A percentile compares a stretch with the other conserved stretches of the same genome.
Evolutionary conservation across 2,797 vertebrate genomes (phyloP).

Genomic region (Thamnophis elegans): DNA sequence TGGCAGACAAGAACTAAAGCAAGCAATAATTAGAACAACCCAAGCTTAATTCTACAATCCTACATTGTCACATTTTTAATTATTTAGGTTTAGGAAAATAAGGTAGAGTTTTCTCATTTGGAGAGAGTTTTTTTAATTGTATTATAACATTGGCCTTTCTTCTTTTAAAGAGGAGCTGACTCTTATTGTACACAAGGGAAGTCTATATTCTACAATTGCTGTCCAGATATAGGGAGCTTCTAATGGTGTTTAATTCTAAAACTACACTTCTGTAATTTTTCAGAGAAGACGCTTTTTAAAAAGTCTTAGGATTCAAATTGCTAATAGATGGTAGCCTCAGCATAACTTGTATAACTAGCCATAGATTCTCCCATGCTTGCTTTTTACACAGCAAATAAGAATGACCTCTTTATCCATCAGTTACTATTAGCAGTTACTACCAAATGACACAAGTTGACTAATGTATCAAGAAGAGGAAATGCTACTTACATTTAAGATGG

Average conservation of each 20-base stretch:
- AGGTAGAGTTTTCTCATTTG: background rate
- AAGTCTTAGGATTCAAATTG: background rate
- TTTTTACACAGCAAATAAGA: background rate
- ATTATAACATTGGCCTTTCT: background rate
- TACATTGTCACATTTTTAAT: background rate
- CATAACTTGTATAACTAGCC: background rate
- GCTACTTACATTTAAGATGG: background rate
- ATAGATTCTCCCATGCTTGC: background rate
- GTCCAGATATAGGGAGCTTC: background rate
- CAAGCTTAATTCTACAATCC: background rate
- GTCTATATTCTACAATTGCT: background rate
- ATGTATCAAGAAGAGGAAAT: background rate
- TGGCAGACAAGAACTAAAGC: background rate
- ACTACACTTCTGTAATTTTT: background rate
- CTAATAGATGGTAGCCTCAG: background rate
- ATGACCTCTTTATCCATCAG: background rate
- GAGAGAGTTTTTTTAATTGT: background rate
- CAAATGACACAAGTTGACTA: background rate
- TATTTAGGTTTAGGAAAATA: background rate
- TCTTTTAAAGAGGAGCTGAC: background rate
- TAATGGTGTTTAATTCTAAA: background rate
- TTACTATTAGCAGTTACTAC: background rate
- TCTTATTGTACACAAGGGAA: background rate
- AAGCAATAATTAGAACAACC: background rate
- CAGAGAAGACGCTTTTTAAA: background rate